Evolutionary conservation across 2,888 invertebrate species (phyloP).

Genomic region (Andrena praecox): DNA sequence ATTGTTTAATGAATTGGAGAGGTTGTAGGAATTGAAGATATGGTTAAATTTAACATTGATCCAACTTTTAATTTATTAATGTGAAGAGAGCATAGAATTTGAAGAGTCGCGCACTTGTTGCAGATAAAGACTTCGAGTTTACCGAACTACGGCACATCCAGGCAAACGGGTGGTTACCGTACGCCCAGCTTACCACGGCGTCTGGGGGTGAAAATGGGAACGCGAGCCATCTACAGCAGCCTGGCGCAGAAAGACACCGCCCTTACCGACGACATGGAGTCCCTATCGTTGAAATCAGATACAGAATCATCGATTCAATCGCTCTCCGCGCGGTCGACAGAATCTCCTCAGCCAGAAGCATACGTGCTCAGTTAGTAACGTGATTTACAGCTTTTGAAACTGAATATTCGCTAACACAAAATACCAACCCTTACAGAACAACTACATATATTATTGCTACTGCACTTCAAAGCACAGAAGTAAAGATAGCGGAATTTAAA

Average conservation of each 20-base stretch:
- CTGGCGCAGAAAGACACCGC: constrained; percentile 77
- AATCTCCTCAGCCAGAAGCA: constrained; percentile 85
- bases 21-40: background rate
- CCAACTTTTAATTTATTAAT: too few species aligned
- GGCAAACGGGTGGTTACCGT: constrained; percentile 77
- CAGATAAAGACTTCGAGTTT: constrained; percentile 81
- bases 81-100: too few species aligned
- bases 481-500: background rate
- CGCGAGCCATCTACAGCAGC: constrained; percentile 87
- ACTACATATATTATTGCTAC: too few species aligned
- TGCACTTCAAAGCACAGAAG: background rate
- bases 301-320: constrained; percentile 81
- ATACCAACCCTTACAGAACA: background rate
- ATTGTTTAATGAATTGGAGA: background rate
- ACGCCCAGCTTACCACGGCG: constrained; percentile 85
- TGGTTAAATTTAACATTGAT: too few species aligned
- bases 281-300: constrained; percentile 81
- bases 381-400: background rate
- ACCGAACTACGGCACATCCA: constrained; percentile 80
- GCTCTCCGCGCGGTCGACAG: constrained; percentile 80
- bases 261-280: constrained; percentile 81
- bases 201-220: constrained; percentile 91
- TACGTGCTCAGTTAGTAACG: constrained; percentile 86
- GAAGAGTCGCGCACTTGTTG: background rate
- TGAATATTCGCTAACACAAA: background rate